Evolutionary conservation across 1,140 invertebrate genomes (phyloP), one percentile per base, ranked within the genome.

Genomic region (Magallana ariakensis): DNA sequence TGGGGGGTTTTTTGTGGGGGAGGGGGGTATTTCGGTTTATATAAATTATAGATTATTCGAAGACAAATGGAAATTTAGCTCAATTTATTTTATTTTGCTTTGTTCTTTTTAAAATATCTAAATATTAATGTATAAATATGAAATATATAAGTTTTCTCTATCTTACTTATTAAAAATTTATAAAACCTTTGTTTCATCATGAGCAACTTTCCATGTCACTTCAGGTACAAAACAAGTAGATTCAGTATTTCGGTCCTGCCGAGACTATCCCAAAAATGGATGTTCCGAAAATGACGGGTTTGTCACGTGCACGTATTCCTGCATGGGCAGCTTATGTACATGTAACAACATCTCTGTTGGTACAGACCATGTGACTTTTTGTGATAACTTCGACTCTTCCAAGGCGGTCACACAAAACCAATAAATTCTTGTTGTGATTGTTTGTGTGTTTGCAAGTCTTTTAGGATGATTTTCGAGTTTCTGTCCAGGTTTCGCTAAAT

Each of bases 331-430:
- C 5, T 26, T 70, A 13, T 70, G 66, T 13, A 70, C 26, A 13
- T 70, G 66, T 13, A 70, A 70, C 66, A 70, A 70, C 66, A 33
- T 70, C 7, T 22, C 66, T 26, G 66, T 70, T 6, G 66, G 66
- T 11, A 9, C 22, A 26, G 22, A 33, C 15, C 66, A 75, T 13
- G 66, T 26, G 22, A 13, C 6, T 33, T 22, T 26, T 26, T 75
- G 66, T 26, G 66, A 75, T 26, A 75, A 75, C 66, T 10, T 26
- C 22, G 9, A 4, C 22, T 75, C 22, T 75, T 75, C 66, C 22
- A 75, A 9, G 66, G 66, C 66, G 19, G 33, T 1, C 10, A 26
- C 26, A 26, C 66, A 11, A 26, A 75, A 33, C 22, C 22, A 1
- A 13, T 26, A 19, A 22, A 5, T 75, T 33, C 33, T 26, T 22